A percentile compares a stretch with the other conserved stretches of the same genome.
These are phyloP conservation scores for Ormyrus rosae DNA, from an alignment of 2,888 invertebrate species.

Conservation along the genomic window DNA sequence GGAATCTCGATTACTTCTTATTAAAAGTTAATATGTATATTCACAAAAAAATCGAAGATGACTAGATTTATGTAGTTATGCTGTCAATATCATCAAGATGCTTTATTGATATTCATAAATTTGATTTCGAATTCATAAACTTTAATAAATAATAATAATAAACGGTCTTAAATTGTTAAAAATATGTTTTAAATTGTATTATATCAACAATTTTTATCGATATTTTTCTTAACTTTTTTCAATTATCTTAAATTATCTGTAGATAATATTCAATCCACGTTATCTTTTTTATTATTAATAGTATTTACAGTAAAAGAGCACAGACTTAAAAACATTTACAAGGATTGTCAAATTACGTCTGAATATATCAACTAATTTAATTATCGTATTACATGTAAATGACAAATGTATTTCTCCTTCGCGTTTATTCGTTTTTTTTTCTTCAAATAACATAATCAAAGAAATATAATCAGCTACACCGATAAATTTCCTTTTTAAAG, in stretches of 20 bases:
- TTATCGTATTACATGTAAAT: slow-evolving; percentile 46
- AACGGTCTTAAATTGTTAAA: slow-evolving; percentile 41
- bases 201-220: slow-evolving; percentile 55
- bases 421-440: background rate
- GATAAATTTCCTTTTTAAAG: background rate
- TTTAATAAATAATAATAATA: slow-evolving; percentile 45
- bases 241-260: slow-evolving; percentile 49
- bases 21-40: slow-evolving; percentile 40
- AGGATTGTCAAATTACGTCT: slow-evolving; percentile 58
- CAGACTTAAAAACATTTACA: slow-evolving; percentile 57
- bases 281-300: slow-evolving; percentile 42
- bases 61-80: slow-evolving; percentile 53
- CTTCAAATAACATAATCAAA: slow-evolving; percentile 25
- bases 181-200: slow-evolving; percentile 47
- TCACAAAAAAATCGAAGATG: slow-evolving; percentile 50
- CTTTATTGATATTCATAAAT: slow-evolving; percentile 43
- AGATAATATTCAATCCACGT: slow-evolving; percentile 45
- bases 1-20: slow-evolving; percentile 37
- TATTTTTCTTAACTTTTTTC: slow-evolving; percentile 50
- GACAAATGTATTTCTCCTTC: slow-evolving; percentile 29
- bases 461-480: slow-evolving; percentile 14
- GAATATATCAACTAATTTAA: slow-evolving; percentile 53
- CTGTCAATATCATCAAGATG: slow-evolving; percentile 47
- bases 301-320: slow-evolving; percentile 57
- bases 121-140: slow-evolving; percentile 47